Evolutionary conservation across 1,140 invertebrate genomes (phyloP).

Genomic region (Mactra quadrangularis): DNA sequence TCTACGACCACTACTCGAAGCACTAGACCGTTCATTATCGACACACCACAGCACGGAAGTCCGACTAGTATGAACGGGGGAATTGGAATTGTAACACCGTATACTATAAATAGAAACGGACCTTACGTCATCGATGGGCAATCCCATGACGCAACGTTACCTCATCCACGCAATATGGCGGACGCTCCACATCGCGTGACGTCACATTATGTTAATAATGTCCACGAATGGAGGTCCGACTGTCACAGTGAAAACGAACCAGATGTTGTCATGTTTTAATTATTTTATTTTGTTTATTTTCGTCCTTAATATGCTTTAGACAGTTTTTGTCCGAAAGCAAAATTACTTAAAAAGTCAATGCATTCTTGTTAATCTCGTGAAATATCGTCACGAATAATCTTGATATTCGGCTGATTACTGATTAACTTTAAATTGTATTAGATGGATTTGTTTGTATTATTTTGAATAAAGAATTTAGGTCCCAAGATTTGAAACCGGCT

Average conservation of each 20-base stretch:
- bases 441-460: too few species aligned
- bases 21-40: slow-evolving; percentile 47
- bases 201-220: slow-evolving; percentile 33
- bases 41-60: background rate
- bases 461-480: too few species aligned
- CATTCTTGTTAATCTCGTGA: too few species aligned
- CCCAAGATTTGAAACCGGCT: too few species aligned
- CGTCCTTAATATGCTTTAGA: too few species aligned
- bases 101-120: slow-evolving; percentile 48
- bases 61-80: background rate
- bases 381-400: too few species aligned
- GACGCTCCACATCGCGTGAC: background rate
- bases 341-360: too few species aligned
- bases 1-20: slow-evolving; percentile 53
- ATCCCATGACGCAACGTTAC: background rate
- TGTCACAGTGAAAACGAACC: slow-evolving; percentile 42
- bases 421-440: too few species aligned
- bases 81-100: slow-evolving; percentile 32
- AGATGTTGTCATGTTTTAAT: slow-evolving; percentile 46
- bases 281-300: too few species aligned
- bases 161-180: background rate
- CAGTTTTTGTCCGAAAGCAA: too few species aligned
- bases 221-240: slow-evolving; percentile 31
- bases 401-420: too few species aligned
- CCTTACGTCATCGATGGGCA: slow-evolving; percentile 49